Conservation (phyloP, 1,140 invertebrate species). For the Tetragnatha versicolor region DNA sequence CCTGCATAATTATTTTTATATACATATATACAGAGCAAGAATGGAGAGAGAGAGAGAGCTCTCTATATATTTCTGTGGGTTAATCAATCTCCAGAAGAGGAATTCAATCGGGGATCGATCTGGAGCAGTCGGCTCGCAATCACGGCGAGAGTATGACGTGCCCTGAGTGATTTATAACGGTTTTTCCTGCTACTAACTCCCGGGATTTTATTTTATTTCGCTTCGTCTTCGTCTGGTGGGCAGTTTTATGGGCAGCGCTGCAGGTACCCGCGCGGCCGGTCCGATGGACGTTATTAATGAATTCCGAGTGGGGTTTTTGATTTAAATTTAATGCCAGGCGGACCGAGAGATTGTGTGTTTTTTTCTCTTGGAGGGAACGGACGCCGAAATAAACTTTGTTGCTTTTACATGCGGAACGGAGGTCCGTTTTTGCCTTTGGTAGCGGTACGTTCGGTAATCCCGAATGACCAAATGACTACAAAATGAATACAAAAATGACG, state of each 20-base stretch:
- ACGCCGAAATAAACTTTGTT: too few relatives aligned
- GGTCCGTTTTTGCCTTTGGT: too few relatives aligned
- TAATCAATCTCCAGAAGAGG: conserved; percentile 50
- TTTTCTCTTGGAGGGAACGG: too few relatives aligned
- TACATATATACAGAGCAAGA: conserved; percentile 7
- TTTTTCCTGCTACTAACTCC: neutral
- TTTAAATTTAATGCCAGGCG: too few relatives aligned
- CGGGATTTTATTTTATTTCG: neutral
- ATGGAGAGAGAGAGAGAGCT: neutral
- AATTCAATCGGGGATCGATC: conserved; percentile 54
- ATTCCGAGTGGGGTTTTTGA: too few relatives aligned
- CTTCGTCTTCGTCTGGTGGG: conserved; percentile 29
- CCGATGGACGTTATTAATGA: too few relatives aligned
- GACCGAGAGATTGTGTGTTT: too few relatives aligned
- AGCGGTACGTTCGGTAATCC: too few relatives aligned
- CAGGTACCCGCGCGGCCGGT: too few relatives aligned
- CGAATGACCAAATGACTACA: too few relatives aligned
- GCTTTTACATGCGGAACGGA: too few relatives aligned
- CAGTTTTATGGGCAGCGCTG: conserved; percentile 38
- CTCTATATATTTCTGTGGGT: conserved; percentile 53
- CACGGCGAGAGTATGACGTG: conserved; percentile 46
- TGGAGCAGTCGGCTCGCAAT: conserved; percentile 32
- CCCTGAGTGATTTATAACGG: conserved; percentile 54
- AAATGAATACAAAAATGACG: too few relatives aligned
- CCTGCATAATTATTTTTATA: conserved; percentile 49